A percentile compares a stretch with the other conserved stretches of the same genome.
phyloP scores from a whole-genome alignment of 23 tunicate species.

The Diplosoma virens region DNA sequence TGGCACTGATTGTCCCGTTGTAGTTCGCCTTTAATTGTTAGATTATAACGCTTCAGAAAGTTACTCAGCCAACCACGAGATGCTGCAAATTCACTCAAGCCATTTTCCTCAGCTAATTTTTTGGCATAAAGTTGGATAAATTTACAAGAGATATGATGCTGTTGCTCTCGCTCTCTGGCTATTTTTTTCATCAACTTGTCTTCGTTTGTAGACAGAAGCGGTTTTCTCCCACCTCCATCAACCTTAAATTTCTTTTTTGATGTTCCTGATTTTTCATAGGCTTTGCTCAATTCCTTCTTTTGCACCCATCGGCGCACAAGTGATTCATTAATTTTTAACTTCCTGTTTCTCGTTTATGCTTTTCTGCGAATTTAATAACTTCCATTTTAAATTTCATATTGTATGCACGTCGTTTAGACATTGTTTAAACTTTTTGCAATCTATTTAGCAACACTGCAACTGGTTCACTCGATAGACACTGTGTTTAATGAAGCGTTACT shows the following conservation, averaged over 20 bases:
- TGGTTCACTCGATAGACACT: too few relatives aligned
- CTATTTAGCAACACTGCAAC: too few relatives aligned
- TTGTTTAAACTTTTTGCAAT: too few relatives aligned
- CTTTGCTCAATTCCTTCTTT: slow-evolving; percentile 31
- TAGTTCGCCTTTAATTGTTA: too few relatives aligned
- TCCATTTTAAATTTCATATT: too few relatives aligned
- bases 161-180: slow-evolving; percentile 24
- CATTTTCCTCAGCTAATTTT: slow-evolving; percentile 22
- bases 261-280: slow-evolving; percentile 26
- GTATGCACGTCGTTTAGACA: too few relatives aligned
- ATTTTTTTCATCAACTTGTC: slow-evolving; percentile 33
- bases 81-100: background rate
- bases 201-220: background rate
- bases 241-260: slow-evolving; percentile 26
- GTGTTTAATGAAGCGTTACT: too few relatives aligned
- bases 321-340: slow-evolving; percentile 37
- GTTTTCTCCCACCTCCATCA: slow-evolving; percentile 40
- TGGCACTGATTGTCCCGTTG: too few relatives aligned
- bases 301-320: slow-evolving; percentile 45
- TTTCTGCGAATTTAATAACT: too few relatives aligned
- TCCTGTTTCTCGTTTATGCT: too few relatives aligned
- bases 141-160: slow-evolving; percentile 32
- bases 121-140: slow-evolving; percentile 26
- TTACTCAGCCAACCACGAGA: slow-evolving; percentile 26
- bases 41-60: too few relatives aligned